Base-by-base conservation (phyloP, 2,797 vertebrate species). In the Leuciscus waleckii region DNA sequence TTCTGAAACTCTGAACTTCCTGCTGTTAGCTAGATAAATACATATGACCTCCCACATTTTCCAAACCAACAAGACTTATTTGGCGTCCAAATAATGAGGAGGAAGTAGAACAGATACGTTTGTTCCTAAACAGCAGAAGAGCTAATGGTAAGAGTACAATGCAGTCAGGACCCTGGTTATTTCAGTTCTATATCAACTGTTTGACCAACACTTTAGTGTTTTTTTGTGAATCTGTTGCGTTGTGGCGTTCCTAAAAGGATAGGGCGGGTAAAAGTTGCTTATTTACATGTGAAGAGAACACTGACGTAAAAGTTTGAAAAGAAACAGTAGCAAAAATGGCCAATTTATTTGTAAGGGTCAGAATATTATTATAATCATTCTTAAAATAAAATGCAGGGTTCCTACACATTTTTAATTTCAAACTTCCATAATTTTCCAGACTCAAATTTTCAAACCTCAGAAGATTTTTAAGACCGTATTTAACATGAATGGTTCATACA, bases 1-100 rank as follows among this genome's bases (percentile, higher is more conserved):
- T 37, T 58, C 51, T 58, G 51, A 76, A 76, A 76, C 74, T 16
- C 32, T 76, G 10, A 54, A 75, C 73, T 76, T 76, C 73, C 49
- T 76, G 74, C 32, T n/a, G 49, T n/a, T 23, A 23, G 49, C 49
- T 11, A 9, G 4, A 78, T 26, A 58, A 13, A 23, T 58, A 61
- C 4, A 61, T 17, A 61, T 77, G 35, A 39, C 35, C 10, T 37
- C 21, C 32, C 35, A 61, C 35, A n/a, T 17, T 29, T 29, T 41
- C 19, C 35, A 61, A 56, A 56, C 73, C 49, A 35, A 51, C 46
- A 51, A 74, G 16, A 76, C 73, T 54, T 4, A 21, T 74, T 58
- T 51, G 46, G 17, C 6, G 8, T 23, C 35, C 3, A 23, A 51
- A 51, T 75, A 21, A 74, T 74, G 29, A 74, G 43, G 26, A 75